A percentile compares a stretch with the other conserved stretches of the same genome.
These are phyloP conservation scores for Pseudorhiza aurosa DNA, from an alignment of 30 jellyfish, hydroid and myxozoan genomes.

Conservation along the genomic window DNA sequence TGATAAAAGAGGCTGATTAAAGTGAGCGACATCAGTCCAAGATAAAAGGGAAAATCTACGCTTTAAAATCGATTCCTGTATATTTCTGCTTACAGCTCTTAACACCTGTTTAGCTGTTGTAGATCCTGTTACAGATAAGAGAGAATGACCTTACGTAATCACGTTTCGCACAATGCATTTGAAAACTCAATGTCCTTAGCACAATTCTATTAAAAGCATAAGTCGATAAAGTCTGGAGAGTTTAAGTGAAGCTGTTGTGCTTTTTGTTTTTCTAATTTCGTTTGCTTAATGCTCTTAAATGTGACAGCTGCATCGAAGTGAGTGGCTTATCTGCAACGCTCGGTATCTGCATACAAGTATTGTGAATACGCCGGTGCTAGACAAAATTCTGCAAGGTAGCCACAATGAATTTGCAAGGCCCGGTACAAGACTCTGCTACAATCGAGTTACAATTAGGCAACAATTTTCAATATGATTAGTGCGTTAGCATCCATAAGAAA, in stretches of 20 bases:
- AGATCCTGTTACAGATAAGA: not conserved
- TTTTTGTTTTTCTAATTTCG: slow-evolving; percentile 39
- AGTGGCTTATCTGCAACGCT: slow-evolving; percentile 12
- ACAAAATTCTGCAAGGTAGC: not conserved
- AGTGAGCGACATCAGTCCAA: too few relatives aligned
- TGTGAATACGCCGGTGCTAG: not conserved
- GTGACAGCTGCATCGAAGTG: slow-evolving; percentile 45
- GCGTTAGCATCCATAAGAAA: not conserved
- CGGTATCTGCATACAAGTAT: not conserved
- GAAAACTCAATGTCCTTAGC: slow-evolving; percentile 1
- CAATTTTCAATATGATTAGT: slow-evolving; percentile 6
- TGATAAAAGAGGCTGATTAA: too few relatives aligned
- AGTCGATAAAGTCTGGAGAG: slow-evolving; percentile 11
- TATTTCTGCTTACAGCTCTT: not conserved
- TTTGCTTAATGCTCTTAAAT: slow-evolving; percentile 37
- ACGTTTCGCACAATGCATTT: not conserved
- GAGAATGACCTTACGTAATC: not conserved
- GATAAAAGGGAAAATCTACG: too few relatives aligned
- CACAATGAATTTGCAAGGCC: slow-evolving; percentile 7
- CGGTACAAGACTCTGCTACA: not conserved
- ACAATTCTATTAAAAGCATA: not conserved
- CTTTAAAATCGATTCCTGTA: too few relatives aligned
- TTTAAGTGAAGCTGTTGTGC: slow-evolving; percentile 32
- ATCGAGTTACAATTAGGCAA: slow-evolving; percentile 14
- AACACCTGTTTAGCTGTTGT: too few relatives aligned